phyloP scores from a whole-genome alignment of 1,140 invertebrate genomes.

The Bicyclus anynana region DNA sequence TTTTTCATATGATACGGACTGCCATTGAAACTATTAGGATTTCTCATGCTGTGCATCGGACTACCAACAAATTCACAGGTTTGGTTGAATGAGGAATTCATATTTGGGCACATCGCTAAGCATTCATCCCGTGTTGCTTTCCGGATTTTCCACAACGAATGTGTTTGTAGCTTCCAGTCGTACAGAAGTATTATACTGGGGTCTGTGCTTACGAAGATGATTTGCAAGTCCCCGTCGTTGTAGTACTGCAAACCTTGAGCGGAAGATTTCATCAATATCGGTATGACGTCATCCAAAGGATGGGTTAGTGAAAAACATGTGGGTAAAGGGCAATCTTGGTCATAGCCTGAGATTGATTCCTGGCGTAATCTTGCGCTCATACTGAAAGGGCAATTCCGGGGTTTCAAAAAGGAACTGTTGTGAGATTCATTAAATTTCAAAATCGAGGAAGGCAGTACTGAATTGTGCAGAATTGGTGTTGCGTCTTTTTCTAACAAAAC shows the following conservation, averaged over 20 bases:
- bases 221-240: conserved; percentile 72
- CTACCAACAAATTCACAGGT: conserved; percentile 64
- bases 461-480: conserved; percentile 51
- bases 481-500: conserved; percentile 85
- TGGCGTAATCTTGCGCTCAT: conserved; percentile 59
- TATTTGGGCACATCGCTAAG: conserved; percentile 76
- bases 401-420: conserved; percentile 53
- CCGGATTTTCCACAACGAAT: conserved; percentile 90
- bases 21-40: conserved; percentile 55
- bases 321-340: conserved; percentile 76
- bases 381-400: conserved; percentile 46
- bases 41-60: conserved; percentile 54
- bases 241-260: conserved; percentile 77
- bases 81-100: conserved; percentile 72
- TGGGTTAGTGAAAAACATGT: conserved; percentile 90
- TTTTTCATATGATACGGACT: conserved; percentile 64
- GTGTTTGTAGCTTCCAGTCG: conserved; percentile 85
- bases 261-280: conserved; percentile 84
- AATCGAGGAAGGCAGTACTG: conserved; percentile 52
- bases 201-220: conserved; percentile 75
- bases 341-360: conserved; percentile 57
- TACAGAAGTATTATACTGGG: conserved; percentile 84
- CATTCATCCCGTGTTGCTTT: conserved; percentile 86
- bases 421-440: conserved; percentile 57
- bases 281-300: conserved; percentile 93